Percentiles rank a stretch among this genome's conserved stretches.
These are phyloP conservation scores for Cephus spinipes DNA, from an alignment of 2,888 invertebrate genomes.

Conservation along the genomic window DNA sequence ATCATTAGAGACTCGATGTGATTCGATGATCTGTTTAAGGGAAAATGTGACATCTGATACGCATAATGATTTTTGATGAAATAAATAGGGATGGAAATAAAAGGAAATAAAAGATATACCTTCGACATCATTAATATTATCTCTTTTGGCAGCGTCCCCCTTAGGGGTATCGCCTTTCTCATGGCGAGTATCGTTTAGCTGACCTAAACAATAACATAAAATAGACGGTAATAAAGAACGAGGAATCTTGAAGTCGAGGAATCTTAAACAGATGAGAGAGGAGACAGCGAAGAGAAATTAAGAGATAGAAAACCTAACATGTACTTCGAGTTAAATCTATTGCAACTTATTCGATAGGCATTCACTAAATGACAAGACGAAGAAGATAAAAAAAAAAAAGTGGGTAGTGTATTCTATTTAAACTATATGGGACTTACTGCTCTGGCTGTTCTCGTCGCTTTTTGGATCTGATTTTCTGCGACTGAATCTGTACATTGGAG, in stretches of 20 bases:
- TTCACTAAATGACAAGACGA: not conserved
- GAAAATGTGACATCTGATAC: too few relatives aligned
- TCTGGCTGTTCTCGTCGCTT: conserved; percentile 59
- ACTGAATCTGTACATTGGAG: conserved; percentile 57
- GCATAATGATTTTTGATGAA: too few relatives aligned
- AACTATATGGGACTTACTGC: conserved; percentile 47
- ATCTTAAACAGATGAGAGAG: too few relatives aligned
- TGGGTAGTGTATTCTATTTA: not conserved
- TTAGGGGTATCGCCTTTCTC: conserved; percentile 58
- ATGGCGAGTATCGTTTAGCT: conserved; percentile 58
- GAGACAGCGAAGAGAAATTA: too few relatives aligned
- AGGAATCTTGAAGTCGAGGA: too few relatives aligned
- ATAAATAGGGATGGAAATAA: conserved; percentile 14
- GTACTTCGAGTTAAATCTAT: not conserved
- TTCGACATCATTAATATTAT: conserved; percentile 59
- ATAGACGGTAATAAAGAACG: not conserved
- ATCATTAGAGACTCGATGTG: too few relatives aligned
- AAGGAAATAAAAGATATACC: conserved; percentile 55
- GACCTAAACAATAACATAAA: conserved; percentile 54
- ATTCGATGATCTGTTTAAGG: too few relatives aligned
- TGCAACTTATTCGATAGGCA: not conserved
- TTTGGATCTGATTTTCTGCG: conserved; percentile 57
- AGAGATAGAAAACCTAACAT: too few relatives aligned
- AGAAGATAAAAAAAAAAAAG: not conserved
- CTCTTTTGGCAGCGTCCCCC: conserved; percentile 57